Evolutionary conservation across 1,140 invertebrate genomes (phyloP), one percentile per base, ranked within the genome.

Genomic region (Cherax destructor): DNA sequence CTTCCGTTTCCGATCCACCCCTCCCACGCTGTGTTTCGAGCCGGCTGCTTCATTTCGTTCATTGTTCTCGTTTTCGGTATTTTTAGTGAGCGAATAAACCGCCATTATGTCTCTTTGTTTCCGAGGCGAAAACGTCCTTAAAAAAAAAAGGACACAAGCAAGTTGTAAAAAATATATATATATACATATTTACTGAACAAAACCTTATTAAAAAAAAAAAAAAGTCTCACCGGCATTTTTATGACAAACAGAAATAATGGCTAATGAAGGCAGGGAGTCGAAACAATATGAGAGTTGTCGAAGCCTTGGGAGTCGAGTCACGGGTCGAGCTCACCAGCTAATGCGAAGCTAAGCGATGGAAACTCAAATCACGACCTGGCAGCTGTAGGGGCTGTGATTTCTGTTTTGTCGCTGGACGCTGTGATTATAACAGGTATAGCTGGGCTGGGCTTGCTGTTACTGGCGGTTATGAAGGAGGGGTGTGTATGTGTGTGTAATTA

Each of bases 1-100:
- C 78, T 88, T 88, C 86, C 86, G 86, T 52, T 88, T 88, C 77
- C 77, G 77, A 80, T 59, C 85, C 85, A 78, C 86, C 30, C 76
- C 52, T 61, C 47, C 59, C 77, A 41, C 59, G 52, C 86, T 47
- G 18, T 88, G 86, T 88, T 88, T 80, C 86, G 76, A 65, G 30
- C 41, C 76, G 6, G 52, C 50, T 61, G 61, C 30, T 79, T 88
- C 86, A 49, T 50, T 88, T 88, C 77, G 77, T 69, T 80, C 86
- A 88, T 79, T 79, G 76, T 88, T 80, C 77, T 49, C 41, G 16
- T 79, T 41, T 0, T 41, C 30, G 30, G 0, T 56, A 30, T 41
- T 47, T 79, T 47, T 50, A 18, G 18, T 18, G 65, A 69, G 69
- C n/a, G 69, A 74, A 74, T 16, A 56, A 56, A 56, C 11, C 52